Conservation (phyloP, 2,113 vertebrate species). For the Cynoglossus semilaevis region DNA sequence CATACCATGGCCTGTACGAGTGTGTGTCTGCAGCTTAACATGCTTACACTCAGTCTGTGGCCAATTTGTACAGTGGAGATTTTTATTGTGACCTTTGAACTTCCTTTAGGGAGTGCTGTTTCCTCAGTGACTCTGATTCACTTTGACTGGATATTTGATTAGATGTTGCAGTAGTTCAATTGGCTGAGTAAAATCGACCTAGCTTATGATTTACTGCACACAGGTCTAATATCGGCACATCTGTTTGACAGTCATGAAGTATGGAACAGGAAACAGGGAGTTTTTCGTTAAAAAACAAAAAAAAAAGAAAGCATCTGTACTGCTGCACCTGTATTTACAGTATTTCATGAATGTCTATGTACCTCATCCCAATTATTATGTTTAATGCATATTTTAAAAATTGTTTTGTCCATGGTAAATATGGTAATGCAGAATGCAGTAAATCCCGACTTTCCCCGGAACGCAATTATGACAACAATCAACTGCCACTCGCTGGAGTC, state of each 20-base stretch:
- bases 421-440: too few species aligned
- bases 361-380: too few species aligned
- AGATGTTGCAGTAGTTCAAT: too few species aligned
- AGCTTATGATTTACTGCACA: not conserved
- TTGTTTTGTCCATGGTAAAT: too few species aligned
- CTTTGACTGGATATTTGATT: not conserved
- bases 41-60: conserved; percentile 21
- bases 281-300: not conserved
- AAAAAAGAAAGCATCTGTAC: too few species aligned
- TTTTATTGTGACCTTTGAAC: conserved; percentile 24
- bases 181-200: too few species aligned
- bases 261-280: not conserved
- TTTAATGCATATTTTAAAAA: too few species aligned
- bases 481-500: too few species aligned
- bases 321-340: too few species aligned
- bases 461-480: too few species aligned
- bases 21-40: conserved; percentile 26
- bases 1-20: conserved; percentile 4
- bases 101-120: not conserved
- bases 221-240: not conserved
- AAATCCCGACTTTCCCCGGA: too few species aligned
- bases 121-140: not conserved
- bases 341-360: too few species aligned
- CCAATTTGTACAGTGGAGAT: conserved; percentile 61
- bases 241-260: not conserved